Percentiles rank a stretch among this genome's conserved stretches.
Conservation (phyloP, 2,888 invertebrate species). For the Alcis repandata region DNA sequence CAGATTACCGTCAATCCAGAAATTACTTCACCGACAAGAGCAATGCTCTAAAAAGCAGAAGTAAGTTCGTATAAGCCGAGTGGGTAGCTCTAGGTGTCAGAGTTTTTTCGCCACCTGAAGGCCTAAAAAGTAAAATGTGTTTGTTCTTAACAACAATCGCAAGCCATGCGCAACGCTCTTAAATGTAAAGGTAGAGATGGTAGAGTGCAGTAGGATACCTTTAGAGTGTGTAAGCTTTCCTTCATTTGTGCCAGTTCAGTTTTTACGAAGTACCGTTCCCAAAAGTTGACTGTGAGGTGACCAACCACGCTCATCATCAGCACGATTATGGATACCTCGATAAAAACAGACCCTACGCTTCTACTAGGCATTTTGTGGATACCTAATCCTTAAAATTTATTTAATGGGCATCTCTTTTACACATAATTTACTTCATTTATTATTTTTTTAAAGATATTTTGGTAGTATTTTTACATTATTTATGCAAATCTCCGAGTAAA, state of each 20-base stretch:
- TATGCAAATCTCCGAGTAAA: too few species aligned
- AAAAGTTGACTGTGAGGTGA: conserved; percentile 67
- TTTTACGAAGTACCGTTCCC: conserved; percentile 69
- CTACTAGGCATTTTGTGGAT: conserved; percentile 59
- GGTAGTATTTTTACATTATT: not conserved
- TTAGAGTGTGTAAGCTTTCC: conserved; percentile 61
- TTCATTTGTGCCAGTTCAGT: conserved; percentile 67
- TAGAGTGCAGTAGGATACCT: conserved; percentile 54
- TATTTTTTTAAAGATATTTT: conserved; percentile 1
- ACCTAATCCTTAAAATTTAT: conserved; percentile 3
- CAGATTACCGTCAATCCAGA: too few species aligned
- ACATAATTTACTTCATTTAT: conserved; percentile 5
- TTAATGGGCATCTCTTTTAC: conserved; percentile 4
- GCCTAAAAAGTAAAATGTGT: too few species aligned
- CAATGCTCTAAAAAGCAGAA: too few species aligned
- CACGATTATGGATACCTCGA: conserved; percentile 64
- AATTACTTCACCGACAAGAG: too few species aligned
- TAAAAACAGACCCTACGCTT: conserved; percentile 53
- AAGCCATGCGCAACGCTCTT: too few species aligned
- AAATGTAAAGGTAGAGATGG: not conserved
- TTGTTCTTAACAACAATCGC: too few species aligned
- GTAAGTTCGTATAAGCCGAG: too few species aligned
- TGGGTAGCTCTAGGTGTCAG: too few species aligned
- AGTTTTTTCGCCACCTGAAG: too few species aligned
- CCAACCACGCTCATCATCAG: conserved; percentile 63